Evolutionary conservation across 2,797 vertebrate genomes (phyloP).

Genomic region (Falco rusticolus): DNA sequence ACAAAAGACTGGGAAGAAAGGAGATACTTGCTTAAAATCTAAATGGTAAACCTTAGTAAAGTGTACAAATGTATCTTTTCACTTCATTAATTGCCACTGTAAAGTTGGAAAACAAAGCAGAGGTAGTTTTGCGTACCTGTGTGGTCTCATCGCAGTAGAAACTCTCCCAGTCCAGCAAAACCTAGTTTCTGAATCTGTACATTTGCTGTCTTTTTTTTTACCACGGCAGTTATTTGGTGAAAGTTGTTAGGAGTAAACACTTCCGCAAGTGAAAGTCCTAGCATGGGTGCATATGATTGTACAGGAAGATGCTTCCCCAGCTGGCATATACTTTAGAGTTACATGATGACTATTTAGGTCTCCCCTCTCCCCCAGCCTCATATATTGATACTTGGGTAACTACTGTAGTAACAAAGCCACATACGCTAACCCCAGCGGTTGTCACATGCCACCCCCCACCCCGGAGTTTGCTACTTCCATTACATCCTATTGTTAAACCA

Average conservation of each 20-base stretch:
- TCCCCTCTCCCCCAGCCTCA: background rate
- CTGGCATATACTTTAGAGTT: background rate
- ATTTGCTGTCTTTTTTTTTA: background rate
- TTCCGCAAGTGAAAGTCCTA: background rate
- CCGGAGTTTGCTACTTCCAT: background rate
- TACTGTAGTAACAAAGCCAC: background rate
- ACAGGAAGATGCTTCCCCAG: background rate
- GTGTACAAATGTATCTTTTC: background rate
- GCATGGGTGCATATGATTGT: rapidly evolving
- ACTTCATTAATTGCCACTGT: background rate
- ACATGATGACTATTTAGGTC: background rate
- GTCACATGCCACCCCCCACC: background rate
- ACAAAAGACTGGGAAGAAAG: background rate
- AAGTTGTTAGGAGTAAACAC: background rate
- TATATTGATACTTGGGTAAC: rapidly evolving
- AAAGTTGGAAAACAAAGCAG: background rate
- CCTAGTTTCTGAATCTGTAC: background rate
- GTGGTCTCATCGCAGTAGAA: background rate
- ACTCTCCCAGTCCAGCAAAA: background rate
- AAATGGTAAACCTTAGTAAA: background rate
- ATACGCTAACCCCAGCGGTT: background rate
- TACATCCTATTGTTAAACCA: background rate
- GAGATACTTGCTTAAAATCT: background rate
- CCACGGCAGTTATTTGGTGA: rapidly evolving
- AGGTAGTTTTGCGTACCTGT: background rate